Base-by-base conservation (phyloP, 2,797 vertebrate genomes). In the Melanotaenia pygmaea region DNA sequence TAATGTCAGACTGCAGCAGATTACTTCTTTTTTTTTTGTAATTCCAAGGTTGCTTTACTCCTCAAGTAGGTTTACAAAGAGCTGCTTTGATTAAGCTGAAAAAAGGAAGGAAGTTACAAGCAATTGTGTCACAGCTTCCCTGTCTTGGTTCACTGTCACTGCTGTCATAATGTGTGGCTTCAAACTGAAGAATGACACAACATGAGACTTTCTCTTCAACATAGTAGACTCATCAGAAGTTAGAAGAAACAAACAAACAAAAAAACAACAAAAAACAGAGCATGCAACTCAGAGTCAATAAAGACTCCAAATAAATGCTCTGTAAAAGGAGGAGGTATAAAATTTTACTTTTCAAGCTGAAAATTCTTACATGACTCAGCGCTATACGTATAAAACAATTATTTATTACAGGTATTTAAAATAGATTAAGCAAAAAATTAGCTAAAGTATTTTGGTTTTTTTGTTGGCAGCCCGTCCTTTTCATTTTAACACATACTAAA, bases 41-140 rank as follows among this genome's bases (percentile, higher is more conserved):
- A 50, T 35, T 70, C 47, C 0, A 14, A 61, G n/a, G 32, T 28
- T 24, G 18, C n/a, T 67, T 56, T 38, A n/a, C 7, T 62, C 32
- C 51, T 60, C 68, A 16, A 28, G 53, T 57, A 35, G 37, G 58
- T 73, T 72, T 68, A 14, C 22, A 62, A 67, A 64, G 56, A 30
- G 56, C 40, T 37, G 40, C 58, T 76, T 59, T 66, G 54, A 83
- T 68, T 69, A 69, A 74, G 43, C 43, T n/a, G 58, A 74, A 56
- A 34, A 59, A 64, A 59, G 43, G 13, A 63, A 71, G 59, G 68
- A 77, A 64, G 65, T 57, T 35, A 60, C 13, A 35, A 20, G 38
- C 18, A 34, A 22, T 10, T 5, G 18, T 66, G 57, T 45, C 16
- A 59, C 16, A 67, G 10, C 28, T 34, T 47, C 57, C 28, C 11